Base-by-base conservation (phyloP, 92 coral and sea anemone genomes). In the Porites divaricata region DNA sequence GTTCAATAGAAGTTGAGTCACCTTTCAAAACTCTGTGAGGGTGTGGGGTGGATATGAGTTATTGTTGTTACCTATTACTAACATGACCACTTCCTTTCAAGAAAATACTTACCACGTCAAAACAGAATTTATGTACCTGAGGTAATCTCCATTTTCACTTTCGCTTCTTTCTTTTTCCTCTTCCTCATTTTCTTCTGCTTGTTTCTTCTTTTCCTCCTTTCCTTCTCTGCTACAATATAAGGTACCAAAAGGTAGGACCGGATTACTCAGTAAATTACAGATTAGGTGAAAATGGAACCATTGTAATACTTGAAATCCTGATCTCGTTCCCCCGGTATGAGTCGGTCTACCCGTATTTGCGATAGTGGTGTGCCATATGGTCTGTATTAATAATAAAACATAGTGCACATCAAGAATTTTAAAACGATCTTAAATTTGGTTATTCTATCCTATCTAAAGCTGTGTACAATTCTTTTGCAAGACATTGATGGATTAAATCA, bases 141-240 rank as follows among this genome's bases (percentile, higher is more conserved):
- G 5, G 21, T 26, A 6, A 2, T 22, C 1, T 54, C n/a, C 14
- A 24, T 75, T 25, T 26, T 58, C 50, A 22, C 11, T 51, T 57
- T 65, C 1, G 23, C 17, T 28, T 75, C 61, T 15, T 59, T 59
- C 57, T 8, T 52, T 12, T 52, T 53, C 21, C 28, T 75, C 79
- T 54, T 75, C 45, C n/a, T 66, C 28, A 56, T 56, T 26, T 58
- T 75, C 67, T 75, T 75, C 52, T 75, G 28, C 5, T 59, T 75
- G 24, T 75, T 75, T 75, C 57, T 24, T 51, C 58, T 75, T 20
- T 16, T 75, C n/a, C 19, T 75, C 67, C 17, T 75, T 56, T 56
- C 66, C 1, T 8, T 24, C 8, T 23, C 26, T 56, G 23, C 79
- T 74, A 10, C 3, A 56, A 58, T 58, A 6, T 19, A 25, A 75